A percentile compares a stretch with the other conserved stretches of the same genome.
Conservation (phyloP, 2,113 vertebrate genomes). For the Tachysurus fulvidraco region DNA sequence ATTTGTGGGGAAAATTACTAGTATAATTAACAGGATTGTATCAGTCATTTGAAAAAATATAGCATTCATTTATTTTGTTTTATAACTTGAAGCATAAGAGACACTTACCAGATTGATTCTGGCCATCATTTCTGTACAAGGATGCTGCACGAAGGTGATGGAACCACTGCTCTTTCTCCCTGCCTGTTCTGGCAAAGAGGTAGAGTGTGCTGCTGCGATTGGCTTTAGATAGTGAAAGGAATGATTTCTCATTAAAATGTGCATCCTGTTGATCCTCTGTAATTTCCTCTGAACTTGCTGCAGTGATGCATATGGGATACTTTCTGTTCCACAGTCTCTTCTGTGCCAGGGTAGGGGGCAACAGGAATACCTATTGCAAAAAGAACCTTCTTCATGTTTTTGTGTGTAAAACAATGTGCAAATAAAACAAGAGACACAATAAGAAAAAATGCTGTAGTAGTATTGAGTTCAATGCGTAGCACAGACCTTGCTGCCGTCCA, state of each 20-base stretch:
- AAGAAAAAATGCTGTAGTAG: not conserved
- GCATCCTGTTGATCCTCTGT: constrained; percentile 28
- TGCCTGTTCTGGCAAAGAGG: constrained; percentile 83
- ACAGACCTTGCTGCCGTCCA: constrained; percentile 77
- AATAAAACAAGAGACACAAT: not conserved
- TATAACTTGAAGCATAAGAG: not conserved
- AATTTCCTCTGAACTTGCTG: constrained; percentile 54
- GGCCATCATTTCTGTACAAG: constrained; percentile 49
- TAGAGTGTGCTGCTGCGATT: constrained; percentile 66
- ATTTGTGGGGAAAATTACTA: constrained; percentile 30
- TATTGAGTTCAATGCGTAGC: not conserved
- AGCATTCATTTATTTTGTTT: not conserved
- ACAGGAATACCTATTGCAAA: constrained; percentile 78
- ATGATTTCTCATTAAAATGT: not conserved
- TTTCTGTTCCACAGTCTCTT: constrained; percentile 89
- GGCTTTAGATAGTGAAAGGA: not conserved
- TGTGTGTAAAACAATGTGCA: constrained; percentile 4
- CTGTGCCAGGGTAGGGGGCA: constrained; percentile 77
- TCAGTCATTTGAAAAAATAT: not conserved
- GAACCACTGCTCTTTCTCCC: constrained; percentile 91
- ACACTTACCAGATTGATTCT: constrained; percentile 65
- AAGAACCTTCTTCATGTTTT: constrained; percentile 35
- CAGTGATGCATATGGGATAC: constrained; percentile 85
- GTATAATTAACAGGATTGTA: not conserved
- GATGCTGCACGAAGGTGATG: constrained; percentile 75